Base-by-base conservation (phyloP, 2,888 invertebrate genomes). In the Mimumesa dahlbomi region DNA sequence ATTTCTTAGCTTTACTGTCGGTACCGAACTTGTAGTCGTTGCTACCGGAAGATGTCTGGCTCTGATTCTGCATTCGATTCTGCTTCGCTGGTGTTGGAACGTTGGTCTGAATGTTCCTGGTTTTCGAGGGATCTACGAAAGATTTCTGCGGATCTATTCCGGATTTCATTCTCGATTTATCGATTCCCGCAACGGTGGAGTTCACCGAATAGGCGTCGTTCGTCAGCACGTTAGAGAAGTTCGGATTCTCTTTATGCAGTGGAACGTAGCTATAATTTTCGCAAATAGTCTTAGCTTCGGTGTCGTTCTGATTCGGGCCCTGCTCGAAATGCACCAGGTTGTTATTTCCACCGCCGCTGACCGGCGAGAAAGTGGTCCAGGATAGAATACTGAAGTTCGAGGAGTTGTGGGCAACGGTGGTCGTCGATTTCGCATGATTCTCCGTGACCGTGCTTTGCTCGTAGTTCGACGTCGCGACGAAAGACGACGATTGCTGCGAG, bases 311-410 rank as follows among this genome's bases (percentile, higher is more conserved):
- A 29, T 64, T 76, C 0, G 75, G 16, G 0, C 61, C 71, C 2
- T 81, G 65, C 13, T 86, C 85, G 31, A 80, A 86, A 11, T 84
- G 83, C 18, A 77, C 81, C n/a, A 73, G 13, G 58, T 79, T 82
- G 18, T 79, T 79, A 7, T 72, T 75, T 22, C 61, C 74, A 5
- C 58, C 63, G 0, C 82, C 78, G 9, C 79, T 79, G 7, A 81
- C 79, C 1, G 88, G 88, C 2, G 89, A 88, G 31, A 88, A 83
- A 0, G 88, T 89, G 0, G 89, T 89, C 90, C 90, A 90, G 1
- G 89, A 90, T 5, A 89, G 71, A 45, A 90, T 89, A 57, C 89
- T 89, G 62, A 89, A 89, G 59, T 88, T 90, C 0, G 90, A 89
- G 1, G 89, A 85, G 71, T 86, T 89, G 29, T 88, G 87, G 29